Percentiles rank a stretch among this genome's conserved stretches.
These are phyloP conservation scores for Plagodis dolabraria DNA, from an alignment of 2,888 invertebrate species.

Conservation along the genomic window DNA sequence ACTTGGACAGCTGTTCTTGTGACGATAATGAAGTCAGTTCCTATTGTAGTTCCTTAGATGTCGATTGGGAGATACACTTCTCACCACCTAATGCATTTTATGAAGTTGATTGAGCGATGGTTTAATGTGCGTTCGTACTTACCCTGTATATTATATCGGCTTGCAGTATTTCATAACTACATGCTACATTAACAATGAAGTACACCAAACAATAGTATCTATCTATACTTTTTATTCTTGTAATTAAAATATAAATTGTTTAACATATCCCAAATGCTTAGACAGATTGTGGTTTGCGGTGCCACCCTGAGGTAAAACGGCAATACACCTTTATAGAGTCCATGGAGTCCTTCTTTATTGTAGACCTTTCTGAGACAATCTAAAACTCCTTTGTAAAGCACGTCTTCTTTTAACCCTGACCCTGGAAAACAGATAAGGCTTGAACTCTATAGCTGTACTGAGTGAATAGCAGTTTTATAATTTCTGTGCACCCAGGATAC, in stretches of 20 bases:
- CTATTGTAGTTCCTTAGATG: slow-evolving; percentile 62
- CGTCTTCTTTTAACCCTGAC: not conserved
- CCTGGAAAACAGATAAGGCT: not conserved
- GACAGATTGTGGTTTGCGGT: not conserved
- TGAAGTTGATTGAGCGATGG: not conserved
- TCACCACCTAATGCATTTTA: slow-evolving; percentile 58
- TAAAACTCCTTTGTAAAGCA: not conserved
- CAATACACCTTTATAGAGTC: not conserved
- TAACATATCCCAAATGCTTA: not conserved
- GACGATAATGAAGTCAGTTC: slow-evolving; percentile 52
- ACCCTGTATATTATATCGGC: too few species aligned
- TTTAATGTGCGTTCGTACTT: not conserved
- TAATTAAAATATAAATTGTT: not conserved
- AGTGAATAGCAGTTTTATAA: too few species aligned
- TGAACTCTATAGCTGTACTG: too few species aligned
- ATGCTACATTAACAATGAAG: too few species aligned
- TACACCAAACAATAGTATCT: too few species aligned
- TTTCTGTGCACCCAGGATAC: too few species aligned
- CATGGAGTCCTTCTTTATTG: not conserved
- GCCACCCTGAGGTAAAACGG: not conserved
- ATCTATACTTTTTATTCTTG: too few species aligned
- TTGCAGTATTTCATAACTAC: too few species aligned
- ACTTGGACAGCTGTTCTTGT: slow-evolving; percentile 48
- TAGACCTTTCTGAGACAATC: not conserved
- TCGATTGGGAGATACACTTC: slow-evolving; percentile 76